A percentile compares a stretch with the other conserved stretches of the same genome.
These are phyloP conservation scores for Dryoscopus gambensis DNA, from an alignment of 2,113 vertebrate genomes.

Conservation along the genomic window DNA sequence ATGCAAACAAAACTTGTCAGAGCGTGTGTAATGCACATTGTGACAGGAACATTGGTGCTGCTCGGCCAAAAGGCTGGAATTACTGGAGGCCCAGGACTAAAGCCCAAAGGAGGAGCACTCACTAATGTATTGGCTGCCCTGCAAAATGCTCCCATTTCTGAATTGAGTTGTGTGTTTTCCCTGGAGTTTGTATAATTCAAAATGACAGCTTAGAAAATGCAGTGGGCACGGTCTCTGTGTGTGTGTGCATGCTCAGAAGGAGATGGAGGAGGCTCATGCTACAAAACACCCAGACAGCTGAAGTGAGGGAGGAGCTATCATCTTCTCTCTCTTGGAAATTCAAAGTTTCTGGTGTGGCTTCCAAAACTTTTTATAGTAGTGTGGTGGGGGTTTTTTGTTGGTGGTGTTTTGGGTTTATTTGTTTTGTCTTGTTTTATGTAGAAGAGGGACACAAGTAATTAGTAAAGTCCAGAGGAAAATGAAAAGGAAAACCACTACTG, in stretches of 20 bases:
- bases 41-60: fast-evolving
- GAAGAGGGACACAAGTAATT: background rate
- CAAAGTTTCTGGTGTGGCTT: background rate
- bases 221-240: background rate
- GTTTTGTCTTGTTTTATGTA: background rate
- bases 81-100: background rate
- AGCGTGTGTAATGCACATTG: background rate
- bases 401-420: background rate
- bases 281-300: background rate
- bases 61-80: background rate
- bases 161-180: background rate
- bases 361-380: background rate
- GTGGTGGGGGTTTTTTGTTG: background rate
- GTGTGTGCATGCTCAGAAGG: background rate
- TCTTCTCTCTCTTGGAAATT: background rate
- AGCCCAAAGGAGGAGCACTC: background rate
- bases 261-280: background rate
- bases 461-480: conserved; percentile 2
- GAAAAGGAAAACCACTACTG: background rate
- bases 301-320: background rate
- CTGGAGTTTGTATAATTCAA: background rate
- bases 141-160: background rate
- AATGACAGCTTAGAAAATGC: background rate
- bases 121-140: background rate
- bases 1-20: background rate